Conservation (phyloP, 1,140 invertebrate species). For the Ceratitis capitata region DNA sequence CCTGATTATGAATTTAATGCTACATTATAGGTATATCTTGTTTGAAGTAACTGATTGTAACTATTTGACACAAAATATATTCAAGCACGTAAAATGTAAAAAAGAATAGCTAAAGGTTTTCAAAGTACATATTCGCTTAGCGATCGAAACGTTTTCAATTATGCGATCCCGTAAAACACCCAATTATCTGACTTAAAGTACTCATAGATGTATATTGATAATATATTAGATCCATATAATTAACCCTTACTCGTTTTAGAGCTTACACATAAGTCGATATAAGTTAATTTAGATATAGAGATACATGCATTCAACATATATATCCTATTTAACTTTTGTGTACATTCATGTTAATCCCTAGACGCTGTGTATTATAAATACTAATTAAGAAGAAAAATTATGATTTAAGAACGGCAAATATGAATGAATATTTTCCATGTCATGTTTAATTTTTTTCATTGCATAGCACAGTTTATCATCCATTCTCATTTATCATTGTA, state of each 20-base stretch:
- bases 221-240: not conserved
- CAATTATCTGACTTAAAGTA: conserved; percentile 32
- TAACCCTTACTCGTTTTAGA: conserved; percentile 24
- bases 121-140: not conserved
- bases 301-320: not conserved
- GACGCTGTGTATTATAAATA: conserved; percentile 17
- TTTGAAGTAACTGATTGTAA: no score
- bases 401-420: not conserved
- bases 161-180: not conserved
- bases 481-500: not conserved
- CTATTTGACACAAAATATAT: no score
- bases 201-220: conserved; percentile 28
- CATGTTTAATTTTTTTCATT: not conserved
- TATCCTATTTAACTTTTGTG: not conserved
- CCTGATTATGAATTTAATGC: no score
- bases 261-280: conserved; percentile 11
- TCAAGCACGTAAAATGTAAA: no score
- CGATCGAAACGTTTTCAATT: conserved; percentile 5
- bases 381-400: not conserved
- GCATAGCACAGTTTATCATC: not conserved
- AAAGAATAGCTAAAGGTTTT: not conserved
- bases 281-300: not conserved
- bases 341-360: not conserved
- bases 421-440: not conserved
- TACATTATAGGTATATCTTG: no score